phyloP scores from a whole-genome alignment of 2,113 vertebrate genomes.

The Genyomyrus donnyi region DNA sequence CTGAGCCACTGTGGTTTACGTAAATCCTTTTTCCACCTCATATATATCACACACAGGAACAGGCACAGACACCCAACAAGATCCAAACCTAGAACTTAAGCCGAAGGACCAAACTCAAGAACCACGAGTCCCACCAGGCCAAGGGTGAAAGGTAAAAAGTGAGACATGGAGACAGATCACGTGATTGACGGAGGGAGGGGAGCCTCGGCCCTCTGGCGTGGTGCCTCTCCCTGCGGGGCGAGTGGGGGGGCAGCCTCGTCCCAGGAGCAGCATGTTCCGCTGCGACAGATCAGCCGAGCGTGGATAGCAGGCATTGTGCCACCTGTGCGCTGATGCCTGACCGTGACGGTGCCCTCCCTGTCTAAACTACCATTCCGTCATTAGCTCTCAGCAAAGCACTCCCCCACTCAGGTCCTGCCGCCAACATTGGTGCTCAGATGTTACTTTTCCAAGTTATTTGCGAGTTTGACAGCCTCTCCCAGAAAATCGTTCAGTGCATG shows the following conservation, averaged over 20 bases:
- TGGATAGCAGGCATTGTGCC: neutral
- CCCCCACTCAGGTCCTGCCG: neutral
- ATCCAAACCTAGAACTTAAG: neutral
- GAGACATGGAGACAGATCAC: neutral
- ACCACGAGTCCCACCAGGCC: neutral
- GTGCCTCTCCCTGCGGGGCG: neutral
- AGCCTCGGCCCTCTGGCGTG: neutral
- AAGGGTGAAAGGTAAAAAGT: neutral
- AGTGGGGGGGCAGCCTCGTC: neutral
- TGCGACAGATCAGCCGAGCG: neutral
- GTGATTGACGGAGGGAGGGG: neutral
- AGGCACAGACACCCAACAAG: neutral
- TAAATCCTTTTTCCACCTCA: neutral
- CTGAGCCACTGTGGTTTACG: neutral
- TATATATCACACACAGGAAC: neutral
- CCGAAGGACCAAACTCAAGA: neutral
- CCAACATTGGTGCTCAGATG: neutral
- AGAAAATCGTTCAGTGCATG: neutral
- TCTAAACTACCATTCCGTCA: neutral
- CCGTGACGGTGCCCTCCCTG: neutral
- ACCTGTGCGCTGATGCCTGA: neutral
- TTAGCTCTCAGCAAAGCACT: neutral
- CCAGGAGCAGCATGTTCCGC: neutral
- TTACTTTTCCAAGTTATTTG: neutral
- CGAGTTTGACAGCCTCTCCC: neutral